Percentiles rank a stretch among this genome's conserved stretches.
phyloP scores from a whole-genome alignment of 2,888 invertebrate species.

The Lepas anatifera region DNA sequence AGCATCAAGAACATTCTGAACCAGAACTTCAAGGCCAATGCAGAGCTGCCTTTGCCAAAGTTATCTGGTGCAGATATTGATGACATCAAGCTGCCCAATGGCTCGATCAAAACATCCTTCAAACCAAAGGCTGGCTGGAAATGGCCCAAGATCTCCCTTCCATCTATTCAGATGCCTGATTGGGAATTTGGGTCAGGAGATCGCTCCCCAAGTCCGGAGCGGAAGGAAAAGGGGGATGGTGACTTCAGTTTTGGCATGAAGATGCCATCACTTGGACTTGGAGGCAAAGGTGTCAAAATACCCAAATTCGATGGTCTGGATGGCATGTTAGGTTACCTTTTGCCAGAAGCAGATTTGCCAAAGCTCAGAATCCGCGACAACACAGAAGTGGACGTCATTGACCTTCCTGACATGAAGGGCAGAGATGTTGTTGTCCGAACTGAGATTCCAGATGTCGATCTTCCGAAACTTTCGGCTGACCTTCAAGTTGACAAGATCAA shows the following conservation, averaged over 20 bases:
- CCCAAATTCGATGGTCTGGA: constrained; percentile 8
- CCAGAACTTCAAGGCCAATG: neutral
- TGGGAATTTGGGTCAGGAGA: neutral
- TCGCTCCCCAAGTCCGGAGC: neutral
- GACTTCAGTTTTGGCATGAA: neutral
- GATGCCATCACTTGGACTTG: neutral
- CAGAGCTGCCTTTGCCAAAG: neutral
- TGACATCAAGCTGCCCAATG: neutral
- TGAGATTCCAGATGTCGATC: neutral
- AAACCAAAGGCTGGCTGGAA: neutral
- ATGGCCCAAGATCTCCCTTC: neutral
- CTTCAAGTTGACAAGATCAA: neutral
- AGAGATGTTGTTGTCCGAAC: neutral
- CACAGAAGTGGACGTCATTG: neutral
- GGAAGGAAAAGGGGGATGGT: neutral
- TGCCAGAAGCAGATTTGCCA: neutral
- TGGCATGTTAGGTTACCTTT: neutral
- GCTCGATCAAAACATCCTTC: neutral
- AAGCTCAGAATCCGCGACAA: neutral
- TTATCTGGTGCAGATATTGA: neutral
- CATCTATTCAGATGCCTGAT: neutral
- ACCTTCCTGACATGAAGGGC: neutral
- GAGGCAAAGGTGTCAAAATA: neutral
- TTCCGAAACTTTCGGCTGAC: neutral
- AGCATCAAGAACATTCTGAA: neutral